These are phyloP conservation scores for Coranthus polyacanthus DNA, from an alignment of 2,797 vertebrate species.

Conservation along the genomic window DNA sequence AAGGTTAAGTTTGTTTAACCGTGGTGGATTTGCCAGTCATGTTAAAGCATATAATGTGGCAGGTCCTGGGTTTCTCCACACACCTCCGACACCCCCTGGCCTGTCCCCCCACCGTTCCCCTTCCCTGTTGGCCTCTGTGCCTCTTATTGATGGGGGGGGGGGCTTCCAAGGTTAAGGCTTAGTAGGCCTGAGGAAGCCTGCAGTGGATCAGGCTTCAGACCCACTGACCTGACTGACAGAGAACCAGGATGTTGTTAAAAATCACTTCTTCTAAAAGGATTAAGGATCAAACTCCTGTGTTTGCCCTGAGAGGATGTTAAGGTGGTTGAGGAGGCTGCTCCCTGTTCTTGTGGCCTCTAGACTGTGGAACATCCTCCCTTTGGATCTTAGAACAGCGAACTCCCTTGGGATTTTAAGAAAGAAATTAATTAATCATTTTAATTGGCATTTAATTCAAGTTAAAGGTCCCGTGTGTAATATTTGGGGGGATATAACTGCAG, in stretches of 20 bases:
- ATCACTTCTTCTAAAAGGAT: slow-evolving; percentile 74
- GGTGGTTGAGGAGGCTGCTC: too few relatives aligned
- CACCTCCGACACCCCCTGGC: slow-evolving; percentile 75
- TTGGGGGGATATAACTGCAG: too few relatives aligned
- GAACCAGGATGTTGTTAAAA: slow-evolving; percentile 71
- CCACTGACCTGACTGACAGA: slow-evolving; percentile 64
- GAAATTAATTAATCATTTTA: too few relatives aligned
- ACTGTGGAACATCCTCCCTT: too few relatives aligned
- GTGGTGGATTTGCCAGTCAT: slow-evolving; percentile 97
- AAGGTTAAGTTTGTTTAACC: slow-evolving; percentile 99
- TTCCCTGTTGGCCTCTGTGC: slow-evolving; percentile 54
- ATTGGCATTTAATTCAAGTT: too few relatives aligned
- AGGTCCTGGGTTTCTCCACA: slow-evolving; percentile 84
- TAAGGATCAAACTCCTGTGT: slow-evolving; percentile 58
- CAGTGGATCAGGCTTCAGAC: slow-evolving; percentile 79
- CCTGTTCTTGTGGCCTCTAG: too few relatives aligned
- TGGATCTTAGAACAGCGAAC: too few relatives aligned
- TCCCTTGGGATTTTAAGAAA: too few relatives aligned
- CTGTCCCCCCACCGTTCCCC: slow-evolving; percentile 28
- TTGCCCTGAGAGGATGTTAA: slow-evolving; percentile 39
- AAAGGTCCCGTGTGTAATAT: too few relatives aligned
- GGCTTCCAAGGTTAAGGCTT: slow-evolving; percentile 92
- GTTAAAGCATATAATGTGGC: slow-evolving; percentile 98
- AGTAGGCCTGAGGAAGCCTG: slow-evolving; percentile 65
- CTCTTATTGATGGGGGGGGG: slow-evolving; percentile 62